Evolutionary conservation across 1,140 invertebrate genomes (phyloP).

Genomic region (Drosophila lini): DNA sequence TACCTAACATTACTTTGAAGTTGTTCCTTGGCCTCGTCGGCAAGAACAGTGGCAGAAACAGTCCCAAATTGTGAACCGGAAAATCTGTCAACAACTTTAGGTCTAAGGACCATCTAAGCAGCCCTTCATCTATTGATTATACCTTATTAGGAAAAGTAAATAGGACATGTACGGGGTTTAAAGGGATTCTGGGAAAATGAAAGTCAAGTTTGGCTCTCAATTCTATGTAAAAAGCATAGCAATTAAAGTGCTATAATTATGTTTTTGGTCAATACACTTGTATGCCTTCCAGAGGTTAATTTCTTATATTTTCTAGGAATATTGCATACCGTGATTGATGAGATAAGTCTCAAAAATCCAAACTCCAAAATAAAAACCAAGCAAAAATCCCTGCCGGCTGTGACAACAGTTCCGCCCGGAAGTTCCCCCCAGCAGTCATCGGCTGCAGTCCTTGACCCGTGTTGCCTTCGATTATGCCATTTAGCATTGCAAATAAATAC

Average conservation of each 20-base stretch:
- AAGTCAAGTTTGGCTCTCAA: too few species aligned
- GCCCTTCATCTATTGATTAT: conserved; percentile 32
- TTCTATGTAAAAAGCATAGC: too few species aligned
- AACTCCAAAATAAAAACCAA: neutral
- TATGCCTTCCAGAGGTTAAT: too few species aligned
- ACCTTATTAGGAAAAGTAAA: conserved; percentile 38
- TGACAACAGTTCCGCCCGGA: conserved; percentile 10
- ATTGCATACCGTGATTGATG: neutral
- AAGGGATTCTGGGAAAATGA: neutral
- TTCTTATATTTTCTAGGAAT: too few species aligned
- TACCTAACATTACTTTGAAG: conserved; percentile 65
- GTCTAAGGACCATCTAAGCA: conserved; percentile 8
- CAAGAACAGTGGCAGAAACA: neutral
- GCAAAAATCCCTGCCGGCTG: conserved; percentile 10
- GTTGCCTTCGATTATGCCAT: conserved; percentile 72
- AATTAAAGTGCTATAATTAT: too few species aligned
- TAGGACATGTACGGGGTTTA: neutral
- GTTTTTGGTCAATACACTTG: too few species aligned
- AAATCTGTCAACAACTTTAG: conserved; percentile 46
- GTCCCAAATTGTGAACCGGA: conserved; percentile 1
- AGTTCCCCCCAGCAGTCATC: conserved; percentile 9
- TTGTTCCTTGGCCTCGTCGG: conserved; percentile 25
- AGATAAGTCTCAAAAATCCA: neutral
- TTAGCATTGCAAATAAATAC: conserved; percentile 80
- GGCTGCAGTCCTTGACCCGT: conserved; percentile 48